phyloP scores from a whole-genome alignment of 2,888 invertebrate genomes.

The Cephalotes varians region DNA sequence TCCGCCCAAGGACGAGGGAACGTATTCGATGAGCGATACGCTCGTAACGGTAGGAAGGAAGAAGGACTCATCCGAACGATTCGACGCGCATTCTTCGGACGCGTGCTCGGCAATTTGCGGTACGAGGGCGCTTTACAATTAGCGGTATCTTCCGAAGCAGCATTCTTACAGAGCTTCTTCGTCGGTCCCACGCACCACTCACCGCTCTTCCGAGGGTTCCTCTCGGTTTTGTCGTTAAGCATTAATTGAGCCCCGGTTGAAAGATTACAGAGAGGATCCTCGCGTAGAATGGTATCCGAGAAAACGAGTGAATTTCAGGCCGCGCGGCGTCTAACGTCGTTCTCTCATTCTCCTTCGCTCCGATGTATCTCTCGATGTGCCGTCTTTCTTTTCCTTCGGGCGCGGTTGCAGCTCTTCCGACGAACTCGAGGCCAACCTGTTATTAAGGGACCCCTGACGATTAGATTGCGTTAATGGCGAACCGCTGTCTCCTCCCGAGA shows the following conservation, averaged over 20 bases:
- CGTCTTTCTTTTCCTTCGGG: constrained; percentile 35
- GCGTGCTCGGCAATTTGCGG: constrained; percentile 76
- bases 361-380: constrained; percentile 2
- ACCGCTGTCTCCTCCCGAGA: constrained; percentile 79
- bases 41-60: constrained; percentile 45
- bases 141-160: constrained; percentile 77
- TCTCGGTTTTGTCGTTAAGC: constrained; percentile 80
- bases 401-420: constrained; percentile 60
- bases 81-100: constrained; percentile 72
- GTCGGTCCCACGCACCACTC: constrained; percentile 70
- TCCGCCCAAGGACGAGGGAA: constrained; percentile 16
- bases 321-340: constrained; percentile 51
- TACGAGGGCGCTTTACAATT: constrained; percentile 78
- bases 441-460: constrained; percentile 83
- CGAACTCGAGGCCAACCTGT: constrained; percentile 80
- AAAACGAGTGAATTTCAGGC: constrained; percentile 77
- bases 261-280: constrained; percentile 77
- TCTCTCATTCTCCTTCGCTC: constrained; percentile 33
- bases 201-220: constrained; percentile 36
- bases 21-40: constrained; percentile 8
- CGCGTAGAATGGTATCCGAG: constrained; percentile 70
- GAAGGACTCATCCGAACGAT: constrained; percentile 56
- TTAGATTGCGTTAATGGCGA: constrained; percentile 85
- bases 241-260: constrained; percentile 79
- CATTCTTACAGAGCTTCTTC: constrained; percentile 67